A percentile compares a stretch with the other conserved stretches of the same genome.
Evolutionary conservation across 2,888 invertebrate genomes (phyloP).

Genomic region (Ophion obscuratus): DNA sequence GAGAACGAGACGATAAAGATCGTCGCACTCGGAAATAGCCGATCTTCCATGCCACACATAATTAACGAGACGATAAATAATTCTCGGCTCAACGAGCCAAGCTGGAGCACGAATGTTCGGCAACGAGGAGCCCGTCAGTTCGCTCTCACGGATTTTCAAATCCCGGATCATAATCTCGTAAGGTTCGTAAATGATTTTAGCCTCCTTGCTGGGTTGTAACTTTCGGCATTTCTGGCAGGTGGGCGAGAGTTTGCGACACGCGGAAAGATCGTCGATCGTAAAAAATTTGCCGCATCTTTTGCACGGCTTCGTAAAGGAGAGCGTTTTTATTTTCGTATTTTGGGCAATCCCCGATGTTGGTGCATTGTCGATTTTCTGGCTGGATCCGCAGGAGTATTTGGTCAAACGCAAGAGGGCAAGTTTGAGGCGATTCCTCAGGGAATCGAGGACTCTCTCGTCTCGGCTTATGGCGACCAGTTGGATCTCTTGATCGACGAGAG

Average conservation of each 20-base stretch:
- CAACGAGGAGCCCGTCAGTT: conserved; percentile 34
- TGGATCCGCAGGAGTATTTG: conserved; percentile 55
- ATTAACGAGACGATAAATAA: conserved; percentile 93
- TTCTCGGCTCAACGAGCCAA: conserved; percentile 91
- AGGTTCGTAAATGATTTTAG: conserved; percentile 84
- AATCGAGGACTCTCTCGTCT: conserved; percentile 86
- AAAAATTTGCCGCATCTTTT: conserved; percentile 68
- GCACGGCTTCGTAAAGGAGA: conserved; percentile 45
- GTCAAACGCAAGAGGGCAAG: conserved; percentile 70
- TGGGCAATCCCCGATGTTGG: not conserved
- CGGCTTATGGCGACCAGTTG: conserved; percentile 88
- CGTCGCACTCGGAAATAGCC: conserved; percentile 91
- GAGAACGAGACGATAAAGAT: conserved; percentile 90
- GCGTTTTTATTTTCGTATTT: not conserved
- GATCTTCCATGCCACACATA: conserved; percentile 96
- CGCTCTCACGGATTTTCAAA: conserved; percentile 87
- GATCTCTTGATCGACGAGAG: conserved; percentile 89
- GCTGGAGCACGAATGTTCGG: conserved; percentile 84
- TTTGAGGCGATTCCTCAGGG: conserved; percentile 85
- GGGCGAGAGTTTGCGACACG: conserved; percentile 27
- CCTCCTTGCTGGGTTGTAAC: conserved; percentile 61
- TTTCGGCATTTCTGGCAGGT: conserved; percentile 68
- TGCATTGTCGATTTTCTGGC: not conserved
- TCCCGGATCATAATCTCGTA: conserved; percentile 91
- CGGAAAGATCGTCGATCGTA: conserved; percentile 4